Conservation (phyloP, 2,888 invertebrate genomes). For the Polylopha cassiicola region DNA sequence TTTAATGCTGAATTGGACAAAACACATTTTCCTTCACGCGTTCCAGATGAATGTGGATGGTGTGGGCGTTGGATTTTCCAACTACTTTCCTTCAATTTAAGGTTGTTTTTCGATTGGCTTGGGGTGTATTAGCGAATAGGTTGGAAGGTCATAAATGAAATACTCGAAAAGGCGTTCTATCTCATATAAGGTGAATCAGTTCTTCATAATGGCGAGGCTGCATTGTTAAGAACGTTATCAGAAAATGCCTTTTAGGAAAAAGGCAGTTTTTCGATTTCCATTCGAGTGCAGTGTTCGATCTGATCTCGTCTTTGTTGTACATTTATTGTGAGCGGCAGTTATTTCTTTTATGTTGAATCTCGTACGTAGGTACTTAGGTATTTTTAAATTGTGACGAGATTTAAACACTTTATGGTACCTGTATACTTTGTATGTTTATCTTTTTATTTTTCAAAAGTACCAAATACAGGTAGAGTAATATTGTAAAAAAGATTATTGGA, state of each 20-base stretch:
- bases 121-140: slow-evolving; percentile 24
- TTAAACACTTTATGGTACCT: too few species aligned
- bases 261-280: slow-evolving; percentile 36
- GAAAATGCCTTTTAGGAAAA: slow-evolving; percentile 58
- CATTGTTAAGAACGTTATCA: slow-evolving; percentile 55
- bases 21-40: slow-evolving; percentile 26
- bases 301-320: slow-evolving; percentile 30
- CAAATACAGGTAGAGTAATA: too few species aligned
- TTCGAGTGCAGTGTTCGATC: too few species aligned
- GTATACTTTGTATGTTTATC: too few species aligned
- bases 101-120: slow-evolving; percentile 34
- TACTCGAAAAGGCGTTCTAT: slow-evolving; percentile 46
- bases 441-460: too few species aligned
- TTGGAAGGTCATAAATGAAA: slow-evolving; percentile 40
- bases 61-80: slow-evolving; percentile 19
- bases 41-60: slow-evolving; percentile 16
- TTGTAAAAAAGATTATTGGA: too few species aligned
- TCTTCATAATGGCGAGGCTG: slow-evolving; percentile 57
- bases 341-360: slow-evolving; percentile 26
- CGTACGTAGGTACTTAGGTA: slow-evolving; percentile 15
- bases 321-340: slow-evolving; percentile 28
- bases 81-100: slow-evolving; percentile 27
- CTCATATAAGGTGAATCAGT: slow-evolving; percentile 58
- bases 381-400: not conserved
- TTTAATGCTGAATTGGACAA: slow-evolving; percentile 20